Evolutionary conservation across 2,113 vertebrate genomes (phyloP).

Genomic region (Poecile atricapillus): DNA sequence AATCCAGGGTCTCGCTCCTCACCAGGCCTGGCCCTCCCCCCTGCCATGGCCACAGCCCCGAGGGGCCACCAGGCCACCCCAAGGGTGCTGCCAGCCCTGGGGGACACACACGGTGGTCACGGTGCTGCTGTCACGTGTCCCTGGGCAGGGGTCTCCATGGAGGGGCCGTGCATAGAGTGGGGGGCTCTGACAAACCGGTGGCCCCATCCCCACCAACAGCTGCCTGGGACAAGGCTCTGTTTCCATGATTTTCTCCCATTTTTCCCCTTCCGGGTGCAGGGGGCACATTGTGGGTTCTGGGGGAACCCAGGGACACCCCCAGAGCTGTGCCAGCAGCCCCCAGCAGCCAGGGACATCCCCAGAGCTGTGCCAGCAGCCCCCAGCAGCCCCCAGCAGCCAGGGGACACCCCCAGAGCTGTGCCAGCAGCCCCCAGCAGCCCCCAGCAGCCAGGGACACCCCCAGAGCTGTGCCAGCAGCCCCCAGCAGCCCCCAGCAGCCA

Average conservation of each 20-base stretch:
- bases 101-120: fast-evolving
- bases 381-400: no score
- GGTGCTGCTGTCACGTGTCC: not conserved
- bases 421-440: not conserved
- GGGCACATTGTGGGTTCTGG: not conserved
- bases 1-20: not conserved
- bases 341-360: not conserved
- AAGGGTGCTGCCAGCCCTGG: not conserved
- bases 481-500: no score
- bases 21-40: no score
- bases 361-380: not conserved
- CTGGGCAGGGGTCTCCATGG: not conserved
- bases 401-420: not conserved
- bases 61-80: not conserved
- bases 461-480: not conserved
- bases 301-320: no score
- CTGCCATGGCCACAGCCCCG: not conserved
- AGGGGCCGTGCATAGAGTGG: not conserved
- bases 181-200: fast-evolving
- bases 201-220: fast-evolving
- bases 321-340: not conserved
- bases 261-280: not conserved
- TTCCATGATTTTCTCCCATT: fast-evolving
- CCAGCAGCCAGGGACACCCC: not conserved
- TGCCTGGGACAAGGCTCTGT: not conserved